Evolutionary conservation across 64 coral and sea anemone genomes (phyloP), one percentile per base, ranked within the genome.

Genomic region (Pocillopora damicornis): DNA sequence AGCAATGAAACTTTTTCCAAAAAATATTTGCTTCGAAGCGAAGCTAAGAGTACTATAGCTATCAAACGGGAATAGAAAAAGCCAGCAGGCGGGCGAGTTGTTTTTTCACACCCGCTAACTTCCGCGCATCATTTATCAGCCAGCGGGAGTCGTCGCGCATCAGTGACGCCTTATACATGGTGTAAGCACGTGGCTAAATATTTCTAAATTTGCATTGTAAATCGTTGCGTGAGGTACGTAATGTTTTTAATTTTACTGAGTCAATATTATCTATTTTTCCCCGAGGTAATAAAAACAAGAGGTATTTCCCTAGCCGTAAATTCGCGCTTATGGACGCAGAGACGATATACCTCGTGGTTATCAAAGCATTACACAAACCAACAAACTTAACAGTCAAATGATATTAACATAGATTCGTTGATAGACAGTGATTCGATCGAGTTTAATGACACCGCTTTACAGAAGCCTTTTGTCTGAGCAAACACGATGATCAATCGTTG

Each of bases 251-350:
- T 51, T 51, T 51, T 51, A 9, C 15, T 16, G 17, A 83, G 35
- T 5, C 61, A 83, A 67, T 66, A 83, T 83, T 83, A 66, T 67
- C 62, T 25, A 71, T 25, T 20, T 20, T 63, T 8, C 56, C 79
- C 79, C 63, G 20, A 61, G 79, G 79, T 62, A 67, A 83, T 83
- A 83, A 61, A 83, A 83, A 42, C 15, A 67, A 38, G 30, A 18
- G 38, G 22, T 8, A 36, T 38, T 75, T 13, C 61, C 13, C 61
- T 63, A 13, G 61, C 12, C 67, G n/a, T n/a, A 23, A 71, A 9
- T 77, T 77, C 16, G 75, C 75, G 15, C 13, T n/a, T 42, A 58
- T 77, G 17, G 17, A 17, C 30, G 25, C 11, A 11, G 25, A 71
- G 25, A 30, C 22, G 22, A 17, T 63, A 63, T 15, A 63, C 3